Conservation (phyloP, 2,797 vertebrate genomes). For the Smutsia gigantea region DNA sequence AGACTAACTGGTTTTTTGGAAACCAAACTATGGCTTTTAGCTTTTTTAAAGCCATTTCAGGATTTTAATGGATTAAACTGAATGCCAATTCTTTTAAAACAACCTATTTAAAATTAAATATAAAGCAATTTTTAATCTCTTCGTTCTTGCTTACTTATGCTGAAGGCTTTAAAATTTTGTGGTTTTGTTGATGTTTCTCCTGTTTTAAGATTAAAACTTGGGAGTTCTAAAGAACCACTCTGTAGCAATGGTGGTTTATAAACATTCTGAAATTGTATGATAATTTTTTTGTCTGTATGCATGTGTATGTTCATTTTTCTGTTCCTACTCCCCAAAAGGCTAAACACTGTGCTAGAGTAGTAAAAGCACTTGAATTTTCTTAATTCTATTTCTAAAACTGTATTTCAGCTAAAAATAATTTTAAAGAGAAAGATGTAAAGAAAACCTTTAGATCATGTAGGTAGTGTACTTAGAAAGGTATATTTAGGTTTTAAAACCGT, state of each 20-base stretch:
- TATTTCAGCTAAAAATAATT: slow-evolving; percentile 49
- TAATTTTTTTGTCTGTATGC: slow-evolving; percentile 29
- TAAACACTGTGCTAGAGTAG: background rate
- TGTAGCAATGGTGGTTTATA: background rate
- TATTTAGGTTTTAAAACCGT: slow-evolving; percentile 34
- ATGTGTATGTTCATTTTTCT: background rate
- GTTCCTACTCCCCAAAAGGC: background rate
- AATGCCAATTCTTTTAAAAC: slow-evolving; percentile 6
- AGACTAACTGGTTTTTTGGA: slow-evolving; percentile 48
- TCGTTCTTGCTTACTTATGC: background rate
- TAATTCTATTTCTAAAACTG: slow-evolving; percentile 42
- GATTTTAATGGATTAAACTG: slow-evolving; percentile 40
- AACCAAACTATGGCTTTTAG: background rate
- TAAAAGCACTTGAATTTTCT: slow-evolving; percentile 45
- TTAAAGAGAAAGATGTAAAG: no score
- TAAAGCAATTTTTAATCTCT: slow-evolving; percentile 27
- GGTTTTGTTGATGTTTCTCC: background rate
- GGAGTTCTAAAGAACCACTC: slow-evolving; percentile 4
- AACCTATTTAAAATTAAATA: slow-evolving; percentile 38
- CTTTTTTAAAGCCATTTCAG: background rate
- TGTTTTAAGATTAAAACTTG: slow-evolving; percentile 45
- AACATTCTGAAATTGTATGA: slow-evolving; percentile 29
- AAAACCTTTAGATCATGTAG: no score
- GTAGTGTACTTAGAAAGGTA: no score
- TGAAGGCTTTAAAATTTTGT: slow-evolving; percentile 25